A percentile compares a stretch with the other conserved stretches of the same genome.
Conservation (phyloP, 2,113 vertebrate genomes). For the Oncorhynchus masou region DNA sequence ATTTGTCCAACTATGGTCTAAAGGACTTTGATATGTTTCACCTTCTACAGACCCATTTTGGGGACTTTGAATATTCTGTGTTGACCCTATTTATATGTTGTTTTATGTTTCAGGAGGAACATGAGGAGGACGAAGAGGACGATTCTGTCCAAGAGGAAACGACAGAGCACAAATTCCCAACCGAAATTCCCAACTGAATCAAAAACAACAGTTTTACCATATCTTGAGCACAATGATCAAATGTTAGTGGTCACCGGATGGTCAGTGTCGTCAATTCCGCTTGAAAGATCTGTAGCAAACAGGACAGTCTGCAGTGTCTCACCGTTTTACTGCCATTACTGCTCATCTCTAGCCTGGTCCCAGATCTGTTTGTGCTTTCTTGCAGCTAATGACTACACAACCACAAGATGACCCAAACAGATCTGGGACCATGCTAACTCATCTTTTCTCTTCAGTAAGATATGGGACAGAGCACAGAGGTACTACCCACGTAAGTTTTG, state of each 20-base stretch:
- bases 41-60: background rate
- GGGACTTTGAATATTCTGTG: no score
- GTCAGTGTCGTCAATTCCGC: conserved; percentile 24
- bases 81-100: background rate
- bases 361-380: no score
- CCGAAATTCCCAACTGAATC: conserved; percentile 61
- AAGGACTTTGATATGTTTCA: background rate
- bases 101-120: conserved; percentile 60
- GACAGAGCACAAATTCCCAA: conserved; percentile 60
- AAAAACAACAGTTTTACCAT: conserved; percentile 1
- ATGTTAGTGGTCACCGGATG: conserved; percentile 6
- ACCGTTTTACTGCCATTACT: background rate
- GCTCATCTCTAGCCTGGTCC: background rate
- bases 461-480: background rate
- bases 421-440: no score
- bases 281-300: conserved; percentile 12
- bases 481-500: conserved; percentile 16
- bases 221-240: conserved; percentile 9
- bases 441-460: background rate
- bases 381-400: no score
- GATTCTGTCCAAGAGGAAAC: conserved; percentile 79
- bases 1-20: background rate
- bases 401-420: no score
- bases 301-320: background rate
- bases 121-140: conserved; percentile 63